Evolutionary conservation across 2,888 invertebrate genomes (phyloP), one percentile per base, ranked within the genome.

Genomic region (Campoletis raptor): DNA sequence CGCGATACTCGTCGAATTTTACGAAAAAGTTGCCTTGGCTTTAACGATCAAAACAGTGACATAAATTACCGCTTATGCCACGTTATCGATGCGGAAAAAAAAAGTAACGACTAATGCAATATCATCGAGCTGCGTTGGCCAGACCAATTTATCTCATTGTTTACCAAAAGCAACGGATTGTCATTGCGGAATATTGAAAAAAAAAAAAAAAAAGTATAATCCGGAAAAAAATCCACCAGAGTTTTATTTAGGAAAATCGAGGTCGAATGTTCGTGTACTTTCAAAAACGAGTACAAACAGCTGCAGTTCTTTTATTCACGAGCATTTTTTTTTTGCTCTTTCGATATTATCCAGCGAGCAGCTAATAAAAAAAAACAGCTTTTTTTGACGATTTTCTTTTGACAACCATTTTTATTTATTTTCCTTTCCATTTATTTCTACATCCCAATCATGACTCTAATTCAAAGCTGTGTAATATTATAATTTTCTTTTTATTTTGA

Each of bases 371-470:
- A 78, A 52, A 52, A 78, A 78, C 42, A 70, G 30, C 30, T 30
- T 30, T 30, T 30, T 30, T 42, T 21, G 18, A 76, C 21, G 45
- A 54, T 12, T 6, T 18, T 36, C 73, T 2, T 70, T 42, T 15
- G 24, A 21, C 21, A 18, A 24, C 1, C 37, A n/a, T 36, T 18
- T 45, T 48, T 52, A 24, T 40, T 42, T 24, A 24, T 24, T 24
- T 57, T 40, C 18, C 42, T 52, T 54, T 66, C 70, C 24, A 52
- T 52, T 37, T 18, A 0, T 67, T 48, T 67, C 54, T 21, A 82
- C 79, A 69, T 42, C 42, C 77, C 67, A 85, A 87, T 88, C 87
- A 82, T n/a, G 76, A 87, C 85, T 88, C 88, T 83, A 85, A 87
- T 88, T 85, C 81, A 78, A 85, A 64, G 78, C 81, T n/a, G n/a